These are phyloP conservation scores for Dolichotis patagonum DNA, from an alignment of 2,113 vertebrate species.

Conservation along the genomic window DNA sequence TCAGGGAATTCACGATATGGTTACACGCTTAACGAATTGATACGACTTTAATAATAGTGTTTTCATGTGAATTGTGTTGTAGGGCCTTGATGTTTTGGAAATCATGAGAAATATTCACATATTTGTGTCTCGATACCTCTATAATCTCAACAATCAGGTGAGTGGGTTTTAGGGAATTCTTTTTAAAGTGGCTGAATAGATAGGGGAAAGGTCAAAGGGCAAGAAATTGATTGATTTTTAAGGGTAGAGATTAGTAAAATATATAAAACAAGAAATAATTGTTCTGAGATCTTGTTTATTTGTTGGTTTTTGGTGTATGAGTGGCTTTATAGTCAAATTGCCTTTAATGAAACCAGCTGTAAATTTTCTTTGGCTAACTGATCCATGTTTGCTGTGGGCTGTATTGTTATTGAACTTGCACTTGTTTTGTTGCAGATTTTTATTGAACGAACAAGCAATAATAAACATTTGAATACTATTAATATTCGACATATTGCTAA, in stretches of 20 bases:
- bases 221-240: neutral
- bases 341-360: conserved; percentile 36
- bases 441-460: conserved; percentile 98
- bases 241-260: conserved; percentile 16
- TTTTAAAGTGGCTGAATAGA: neutral
- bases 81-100: conserved; percentile 98
- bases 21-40: neutral
- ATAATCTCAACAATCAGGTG: conserved; percentile 99
- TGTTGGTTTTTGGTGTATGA: neutral
- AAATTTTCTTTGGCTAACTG: conserved; percentile 30
- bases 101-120: conserved; percentile 99
- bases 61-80: conserved; percentile 72
- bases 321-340: conserved; percentile 30
- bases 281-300: conserved; percentile 10
- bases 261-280: neutral
- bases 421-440: conserved; percentile 92
- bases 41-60: neutral
- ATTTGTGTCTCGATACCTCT: conserved; percentile 98
- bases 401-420: neutral
- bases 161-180: conserved; percentile 58
- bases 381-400: neutral
- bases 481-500: conserved; percentile 99
- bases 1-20: neutral
- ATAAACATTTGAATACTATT: conserved; percentile 99
- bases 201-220: neutral